phyloP scores from a whole-genome alignment of 2,113 vertebrate species.

The Axis porcinus region DNA sequence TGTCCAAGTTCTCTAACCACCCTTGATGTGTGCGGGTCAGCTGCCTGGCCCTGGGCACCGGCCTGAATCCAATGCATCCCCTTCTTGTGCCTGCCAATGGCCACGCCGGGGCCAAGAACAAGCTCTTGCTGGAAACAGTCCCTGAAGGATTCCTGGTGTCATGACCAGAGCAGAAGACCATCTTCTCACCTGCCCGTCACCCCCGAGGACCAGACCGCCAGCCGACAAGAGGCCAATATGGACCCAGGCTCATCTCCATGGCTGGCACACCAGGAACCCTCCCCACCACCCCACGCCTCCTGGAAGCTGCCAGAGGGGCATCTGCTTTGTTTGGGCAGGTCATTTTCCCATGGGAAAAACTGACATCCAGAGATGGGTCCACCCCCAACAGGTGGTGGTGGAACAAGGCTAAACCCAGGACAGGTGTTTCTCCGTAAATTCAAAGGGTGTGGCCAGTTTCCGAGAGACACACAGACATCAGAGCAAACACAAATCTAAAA shows the following conservation, averaged over 20 bases:
- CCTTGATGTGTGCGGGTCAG: fast-evolving
- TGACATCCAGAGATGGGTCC: not conserved
- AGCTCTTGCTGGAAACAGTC: fast-evolving
- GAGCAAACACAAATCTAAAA: not conserved
- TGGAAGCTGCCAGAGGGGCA: no score
- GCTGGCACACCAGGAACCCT: not conserved
- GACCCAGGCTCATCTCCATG: not conserved
- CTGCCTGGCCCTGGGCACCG: fast-evolving
- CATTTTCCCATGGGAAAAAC: not conserved
- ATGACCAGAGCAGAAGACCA: not conserved
- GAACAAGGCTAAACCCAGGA: not conserved
- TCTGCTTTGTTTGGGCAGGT: no score
- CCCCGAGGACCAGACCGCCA: not conserved
- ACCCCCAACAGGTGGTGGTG: not conserved
- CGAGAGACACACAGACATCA: not conserved
- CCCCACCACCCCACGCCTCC: fast-evolving
- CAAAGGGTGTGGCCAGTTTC: not conserved
- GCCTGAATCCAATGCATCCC: not conserved
- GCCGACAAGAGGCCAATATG: not conserved
- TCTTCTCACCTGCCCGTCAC: fast-evolving
- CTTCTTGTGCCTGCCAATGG: no score
- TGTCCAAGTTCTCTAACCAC: not conserved
- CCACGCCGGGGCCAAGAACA: not conserved
- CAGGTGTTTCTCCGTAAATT: not conserved
- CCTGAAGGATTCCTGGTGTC: not conserved